Percentiles rank a stretch among this genome's conserved stretches.
Evolutionary conservation across 1,140 invertebrate genomes (phyloP).

Genomic region (Sinonovacula constricta): DNA sequence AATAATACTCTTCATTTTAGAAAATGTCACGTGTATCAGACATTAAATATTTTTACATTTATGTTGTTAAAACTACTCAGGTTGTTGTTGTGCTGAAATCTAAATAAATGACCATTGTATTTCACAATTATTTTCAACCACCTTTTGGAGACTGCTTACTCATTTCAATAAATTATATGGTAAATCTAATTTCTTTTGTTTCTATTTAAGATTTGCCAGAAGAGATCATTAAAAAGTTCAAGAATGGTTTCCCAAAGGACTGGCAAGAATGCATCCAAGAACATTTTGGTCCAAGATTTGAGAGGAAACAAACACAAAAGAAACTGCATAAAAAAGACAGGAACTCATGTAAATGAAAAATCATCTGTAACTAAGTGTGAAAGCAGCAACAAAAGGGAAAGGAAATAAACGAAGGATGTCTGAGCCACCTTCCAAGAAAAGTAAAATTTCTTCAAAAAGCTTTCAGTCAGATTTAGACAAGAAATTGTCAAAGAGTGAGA

Average conservation of each 20-base stretch:
- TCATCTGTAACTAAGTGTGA: not conserved
- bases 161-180: not conserved
- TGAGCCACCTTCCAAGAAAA: too few relatives aligned
- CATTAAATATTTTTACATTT: too few relatives aligned
- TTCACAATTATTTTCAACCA: not conserved
- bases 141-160: not conserved
- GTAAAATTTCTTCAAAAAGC: too few relatives aligned
- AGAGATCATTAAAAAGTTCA: constrained; percentile 32
- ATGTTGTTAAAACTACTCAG: not conserved
- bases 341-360: not conserved
- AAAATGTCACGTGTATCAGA: too few relatives aligned
- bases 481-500: too few relatives aligned
- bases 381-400: not conserved
- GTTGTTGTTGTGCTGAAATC: not conserved
- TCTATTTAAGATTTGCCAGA: constrained; percentile 27
- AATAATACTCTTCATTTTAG: too few relatives aligned
- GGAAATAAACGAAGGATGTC: not conserved
- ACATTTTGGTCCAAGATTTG: constrained; percentile 5
- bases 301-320: not conserved
- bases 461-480: too few relatives aligned
- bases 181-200: not conserved
- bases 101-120: not conserved
- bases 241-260: constrained; percentile 39
- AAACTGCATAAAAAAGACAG: not conserved
- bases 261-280: constrained; percentile 46